Evolutionary conservation across 2,888 invertebrate genomes (phyloP), one percentile per base, ranked within the genome.

Genomic region (Clitarchus hookeri): DNA sequence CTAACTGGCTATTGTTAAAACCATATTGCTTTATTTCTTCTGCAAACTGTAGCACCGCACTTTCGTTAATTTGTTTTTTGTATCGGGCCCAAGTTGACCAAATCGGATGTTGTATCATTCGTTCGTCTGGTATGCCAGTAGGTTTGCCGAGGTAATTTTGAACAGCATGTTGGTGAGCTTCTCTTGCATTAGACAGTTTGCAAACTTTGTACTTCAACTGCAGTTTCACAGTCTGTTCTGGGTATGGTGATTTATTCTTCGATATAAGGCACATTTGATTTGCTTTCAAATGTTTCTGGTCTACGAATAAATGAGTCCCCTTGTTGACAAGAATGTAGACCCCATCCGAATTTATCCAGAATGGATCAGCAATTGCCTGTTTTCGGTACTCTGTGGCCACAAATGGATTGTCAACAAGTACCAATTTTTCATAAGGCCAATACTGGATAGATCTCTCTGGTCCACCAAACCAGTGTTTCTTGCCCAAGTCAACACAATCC

Each of bases 11-110:
- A 89, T 94, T 94, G 0, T 93, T 93, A 90, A 95, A 96, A 0
- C 94, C 94, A 89, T 94, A 91, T 4, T 93, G 91, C 0, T 93
- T 90, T 85, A 97, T 96, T 89, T 95, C 94, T 84, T 94, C 91
- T 0, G 95, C 96, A 89, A 95, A 97, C 0, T 92, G 90, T 88
- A 93, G 92, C 0, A 97, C 93, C 16, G 92, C 91, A 0, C 90
- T 89, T 88, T 96, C 95, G 88, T 94, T 93, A 1, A 98, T 94
- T 88, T 94, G 93, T 1, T 93, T 92, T 88, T 94, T 94, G 90
- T 96, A 96, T 87, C 94, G 93, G 0, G 96, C 96, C 96, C 97
- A 97, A 0, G 97, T 97, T 0, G 97, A 97, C 97, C 97, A 98
- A 86, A 98, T 94, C 0, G 98, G 98, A 90, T 96, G 93, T 85